Evolutionary conservation across 2,888 invertebrate genomes (phyloP), one percentile per base, ranked within the genome.

Genomic region (Rhagonycha fulva): DNA sequence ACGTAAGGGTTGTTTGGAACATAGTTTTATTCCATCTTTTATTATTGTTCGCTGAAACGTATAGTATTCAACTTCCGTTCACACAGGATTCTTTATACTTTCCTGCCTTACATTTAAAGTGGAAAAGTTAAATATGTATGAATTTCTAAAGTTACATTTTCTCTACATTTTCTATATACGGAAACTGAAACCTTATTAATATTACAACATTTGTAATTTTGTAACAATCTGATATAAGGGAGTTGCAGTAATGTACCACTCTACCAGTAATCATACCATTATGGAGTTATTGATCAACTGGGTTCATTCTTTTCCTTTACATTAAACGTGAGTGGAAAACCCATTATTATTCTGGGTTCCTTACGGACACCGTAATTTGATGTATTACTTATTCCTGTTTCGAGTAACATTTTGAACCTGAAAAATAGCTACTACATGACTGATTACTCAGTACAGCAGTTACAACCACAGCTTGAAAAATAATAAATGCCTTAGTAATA

Each of bases 1-100:
- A 71, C 62, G 75, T 75, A 68, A 77, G 77, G 77, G 77, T 77
- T 67, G 74, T 75, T 72, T 77, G 71, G 72, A 69, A 67, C 67
- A 71, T 74, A 74, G 72, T 74, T 73, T 63, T 61, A 32, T 76
- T 76, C 62, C 73, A 68, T 71, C 70, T 62, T 72, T 68, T 74
- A 62, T 70, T 62, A 74, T 74, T 74, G 71, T 76, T 72, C 68
- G 62, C 62, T 76, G 70, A 19, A 60, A 70, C 67, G 70, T 73
- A 73, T 26, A 70, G 63, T 66, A 70, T 70, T 76, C 68, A 70
- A 68, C 76, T 74, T 76, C 75, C 70, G 75, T 73, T 77, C 47
- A 26, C 68, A 66, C 26, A 72, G 62, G 32, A 66, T 26, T 66
- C 23, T 66, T 66, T 24, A 23, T n/a, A 66, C 26, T 66, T 66